phyloP scores from a whole-genome alignment of 2,888 invertebrate genomes.

The Xanthia togata region DNA sequence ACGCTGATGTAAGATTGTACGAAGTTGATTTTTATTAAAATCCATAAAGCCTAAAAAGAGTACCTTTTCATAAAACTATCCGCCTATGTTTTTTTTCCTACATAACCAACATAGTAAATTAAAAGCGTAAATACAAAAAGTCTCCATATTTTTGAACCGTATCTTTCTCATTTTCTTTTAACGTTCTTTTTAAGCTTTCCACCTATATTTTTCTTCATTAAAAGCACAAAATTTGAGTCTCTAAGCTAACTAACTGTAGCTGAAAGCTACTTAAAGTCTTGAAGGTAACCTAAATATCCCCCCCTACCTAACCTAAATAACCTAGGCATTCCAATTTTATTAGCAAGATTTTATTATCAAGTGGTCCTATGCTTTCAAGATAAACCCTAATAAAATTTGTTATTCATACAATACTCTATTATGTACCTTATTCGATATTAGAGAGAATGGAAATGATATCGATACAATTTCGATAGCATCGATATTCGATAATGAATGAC shows the following conservation, averaged over 20 bases:
- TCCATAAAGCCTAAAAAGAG: too few species aligned
- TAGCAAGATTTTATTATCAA: constrained; percentile 45
- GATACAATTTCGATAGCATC: constrained; percentile 53
- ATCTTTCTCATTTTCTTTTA: constrained; percentile 28
- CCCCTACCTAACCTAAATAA: too few species aligned
- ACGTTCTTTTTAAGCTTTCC: constrained; percentile 12
- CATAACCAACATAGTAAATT: constrained; percentile 9
- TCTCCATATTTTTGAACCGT: constrained; percentile 10
- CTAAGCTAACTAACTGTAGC: constrained; percentile 18
- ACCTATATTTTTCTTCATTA: constrained; percentile 35
- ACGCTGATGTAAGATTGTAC: too few species aligned
- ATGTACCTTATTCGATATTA: constrained; percentile 7
- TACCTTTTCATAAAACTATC: neutral
- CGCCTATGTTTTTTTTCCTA: neutral
- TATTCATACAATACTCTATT: constrained; percentile 47
- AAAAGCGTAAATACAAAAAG: constrained; percentile 16
- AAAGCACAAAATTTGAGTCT: constrained; percentile 28
- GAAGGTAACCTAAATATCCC: constrained; percentile 30
- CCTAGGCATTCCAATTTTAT: constrained; percentile 35
- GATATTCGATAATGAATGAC: constrained; percentile 56
- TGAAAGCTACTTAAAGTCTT: constrained; percentile 16
- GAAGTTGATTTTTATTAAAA: neutral
- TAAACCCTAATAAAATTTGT: constrained; percentile 58
- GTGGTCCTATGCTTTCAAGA: constrained; percentile 7
- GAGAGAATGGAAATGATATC: constrained; percentile 56